These are phyloP conservation scores for Pristis pectinata DNA, from an alignment of 2,797 vertebrate species.

Conservation along the genomic window DNA sequence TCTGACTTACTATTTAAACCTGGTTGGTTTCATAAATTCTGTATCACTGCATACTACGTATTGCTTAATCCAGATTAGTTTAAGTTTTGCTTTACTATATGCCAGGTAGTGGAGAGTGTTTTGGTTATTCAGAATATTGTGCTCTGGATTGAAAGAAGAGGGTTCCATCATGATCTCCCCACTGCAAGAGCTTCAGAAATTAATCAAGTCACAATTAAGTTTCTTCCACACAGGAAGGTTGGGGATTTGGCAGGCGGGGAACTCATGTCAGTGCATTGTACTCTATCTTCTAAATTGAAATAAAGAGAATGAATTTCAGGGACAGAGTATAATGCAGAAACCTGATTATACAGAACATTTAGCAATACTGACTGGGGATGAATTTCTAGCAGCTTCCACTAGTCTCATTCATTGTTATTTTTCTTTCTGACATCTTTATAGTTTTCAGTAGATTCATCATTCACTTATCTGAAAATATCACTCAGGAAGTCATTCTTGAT, in stretches of 20 bases:
- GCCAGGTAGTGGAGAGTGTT: neutral
- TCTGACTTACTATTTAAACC: neutral
- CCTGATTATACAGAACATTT: too few relatives aligned
- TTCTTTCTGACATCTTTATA: neutral
- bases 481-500: neutral
- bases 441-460: neutral
- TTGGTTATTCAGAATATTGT: neutral
- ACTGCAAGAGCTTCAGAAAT: neutral
- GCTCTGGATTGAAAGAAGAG: neutral
- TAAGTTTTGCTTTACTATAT: neutral
- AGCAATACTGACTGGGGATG: too few relatives aligned
- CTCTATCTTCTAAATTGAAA: too few relatives aligned
- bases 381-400: neutral
- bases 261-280: too few relatives aligned
- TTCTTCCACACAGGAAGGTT: neutral
- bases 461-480: conserved; percentile 17
- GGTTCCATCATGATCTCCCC: neutral
- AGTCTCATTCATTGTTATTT: neutral
- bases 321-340: too few relatives aligned
- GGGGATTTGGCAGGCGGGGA: too few relatives aligned
- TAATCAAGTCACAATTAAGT: neutral
- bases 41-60: neutral
- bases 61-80: too few relatives aligned
- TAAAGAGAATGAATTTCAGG: too few relatives aligned
- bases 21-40: neutral